Evolutionary conservation across 2,797 vertebrate genomes (phyloP).

Genomic region (Sphenopsis melanotis): DNA sequence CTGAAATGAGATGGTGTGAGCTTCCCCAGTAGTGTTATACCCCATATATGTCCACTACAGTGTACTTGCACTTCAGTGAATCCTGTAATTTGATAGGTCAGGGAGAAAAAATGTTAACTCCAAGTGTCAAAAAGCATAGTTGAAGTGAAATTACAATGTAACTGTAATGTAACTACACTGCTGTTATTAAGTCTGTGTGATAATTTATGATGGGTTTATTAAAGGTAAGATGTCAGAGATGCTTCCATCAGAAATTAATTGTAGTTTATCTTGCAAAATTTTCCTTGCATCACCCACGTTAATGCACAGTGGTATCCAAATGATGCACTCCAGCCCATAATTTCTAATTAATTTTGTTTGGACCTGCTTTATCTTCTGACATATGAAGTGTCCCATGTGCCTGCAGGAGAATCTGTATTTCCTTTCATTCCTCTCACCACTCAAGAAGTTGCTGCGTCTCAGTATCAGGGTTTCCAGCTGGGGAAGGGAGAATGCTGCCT

Average conservation of each 20-base stretch:
- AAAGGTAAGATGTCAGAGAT: not conserved
- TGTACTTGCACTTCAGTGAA: not conserved
- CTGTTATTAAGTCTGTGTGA: not conserved
- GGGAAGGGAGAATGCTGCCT: not conserved
- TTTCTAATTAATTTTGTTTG: not conserved
- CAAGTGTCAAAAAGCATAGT: not conserved
- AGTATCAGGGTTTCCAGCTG: not conserved
- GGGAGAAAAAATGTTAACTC: not conserved
- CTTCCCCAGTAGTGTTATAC: not conserved
- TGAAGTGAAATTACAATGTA: not conserved
- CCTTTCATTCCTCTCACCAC: not conserved
- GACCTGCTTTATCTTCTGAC: not conserved
- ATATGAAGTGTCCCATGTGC: accelerated
- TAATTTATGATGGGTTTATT: not conserved
- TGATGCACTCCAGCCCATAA: not conserved
- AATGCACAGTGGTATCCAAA: not conserved
- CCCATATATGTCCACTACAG: accelerated
- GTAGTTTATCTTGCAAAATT: not conserved
- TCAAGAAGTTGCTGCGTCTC: not conserved
- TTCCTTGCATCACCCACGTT: not conserved
- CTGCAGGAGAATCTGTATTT: not conserved
- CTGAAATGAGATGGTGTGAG: not conserved
- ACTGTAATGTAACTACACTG: not conserved
- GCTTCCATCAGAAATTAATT: not conserved
- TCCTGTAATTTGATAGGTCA: not conserved